phyloP scores from a whole-genome alignment of 2,888 invertebrate genomes.

The Euproctis similis region DNA sequence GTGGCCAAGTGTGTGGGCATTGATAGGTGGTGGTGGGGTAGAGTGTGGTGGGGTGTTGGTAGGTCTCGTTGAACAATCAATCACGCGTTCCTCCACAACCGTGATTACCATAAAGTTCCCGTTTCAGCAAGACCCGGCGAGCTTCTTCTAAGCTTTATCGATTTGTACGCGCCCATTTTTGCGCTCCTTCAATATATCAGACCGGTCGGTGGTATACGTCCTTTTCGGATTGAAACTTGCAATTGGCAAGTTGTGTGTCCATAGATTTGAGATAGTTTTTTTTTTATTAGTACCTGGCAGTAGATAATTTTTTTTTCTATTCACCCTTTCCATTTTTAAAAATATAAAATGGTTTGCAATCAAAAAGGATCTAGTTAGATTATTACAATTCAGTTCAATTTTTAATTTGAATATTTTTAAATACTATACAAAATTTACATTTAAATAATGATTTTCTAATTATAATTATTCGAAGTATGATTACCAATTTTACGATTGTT shows the following conservation, averaged over 20 bases:
- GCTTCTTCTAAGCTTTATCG: slow-evolving; percentile 68
- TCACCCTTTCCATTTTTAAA: slow-evolving; percentile 19
- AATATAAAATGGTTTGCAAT: slow-evolving; percentile 17
- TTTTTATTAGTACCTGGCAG: no score
- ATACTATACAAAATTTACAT: no score
- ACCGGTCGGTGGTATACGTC: slow-evolving; percentile 42
- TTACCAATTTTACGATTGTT: no score
- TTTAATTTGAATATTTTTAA: no score
- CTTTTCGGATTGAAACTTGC: slow-evolving; percentile 66
- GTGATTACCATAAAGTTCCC: slow-evolving; percentile 74
- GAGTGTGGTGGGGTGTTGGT: slow-evolving; percentile 31
- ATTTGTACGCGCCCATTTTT: slow-evolving; percentile 60
- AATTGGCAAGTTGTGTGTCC: slow-evolving; percentile 52
- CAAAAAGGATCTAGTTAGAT: no score
- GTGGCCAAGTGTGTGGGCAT: slow-evolving; percentile 17
- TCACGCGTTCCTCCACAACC: slow-evolving; percentile 59
- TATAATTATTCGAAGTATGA: no score
- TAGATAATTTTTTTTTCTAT: slow-evolving; percentile 28
- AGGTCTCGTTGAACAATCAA: slow-evolving; percentile 60
- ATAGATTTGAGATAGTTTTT: slow-evolving; percentile 51
- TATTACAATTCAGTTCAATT: no score
- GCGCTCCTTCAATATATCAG: slow-evolving; percentile 60
- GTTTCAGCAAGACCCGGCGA: slow-evolving; percentile 63
- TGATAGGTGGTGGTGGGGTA: no score
- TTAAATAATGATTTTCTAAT: no score